These are phyloP conservation scores for Acromyrmex echinatior DNA, from an alignment of 1,140 invertebrate species.

Conservation along the genomic window DNA sequence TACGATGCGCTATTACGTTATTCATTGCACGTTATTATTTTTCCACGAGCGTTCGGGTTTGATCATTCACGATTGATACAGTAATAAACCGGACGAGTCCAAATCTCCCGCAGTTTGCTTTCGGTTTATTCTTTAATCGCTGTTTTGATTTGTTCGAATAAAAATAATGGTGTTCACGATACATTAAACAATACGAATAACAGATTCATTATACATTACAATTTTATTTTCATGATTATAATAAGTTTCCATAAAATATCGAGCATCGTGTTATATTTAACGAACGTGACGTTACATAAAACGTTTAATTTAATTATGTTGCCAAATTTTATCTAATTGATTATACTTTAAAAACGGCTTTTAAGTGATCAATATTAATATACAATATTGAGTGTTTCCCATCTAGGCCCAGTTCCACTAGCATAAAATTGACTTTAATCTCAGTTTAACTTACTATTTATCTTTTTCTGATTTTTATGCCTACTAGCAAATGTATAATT, in stretches of 20 bases:
- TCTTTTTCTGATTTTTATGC: no score
- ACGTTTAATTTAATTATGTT: background rate
- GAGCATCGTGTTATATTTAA: background rate
- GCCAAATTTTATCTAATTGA: background rate
- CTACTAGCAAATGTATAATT: no score
- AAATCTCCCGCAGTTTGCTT: background rate
- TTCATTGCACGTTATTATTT: constrained; percentile 17
- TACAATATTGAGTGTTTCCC: no score
- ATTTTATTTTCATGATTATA: background rate
- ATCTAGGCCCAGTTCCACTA: no score
- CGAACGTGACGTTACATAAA: constrained; percentile 7
- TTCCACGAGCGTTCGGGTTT: constrained; percentile 7
- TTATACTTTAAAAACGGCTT: background rate
- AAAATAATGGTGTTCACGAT: background rate
- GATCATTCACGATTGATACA: background rate
- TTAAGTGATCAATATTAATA: no score
- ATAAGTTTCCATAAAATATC: constrained; percentile 8
- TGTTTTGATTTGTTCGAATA: background rate
- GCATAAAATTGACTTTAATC: no score
- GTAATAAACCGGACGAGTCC: background rate
- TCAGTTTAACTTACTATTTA: no score
- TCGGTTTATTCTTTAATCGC: background rate
- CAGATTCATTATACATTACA: background rate
- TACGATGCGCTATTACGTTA: constrained; percentile 12
- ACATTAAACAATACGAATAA: background rate